Evolutionary conservation across 2,113 vertebrate genomes (phyloP).

Genomic region (Kryptolebias marmoratus): DNA sequence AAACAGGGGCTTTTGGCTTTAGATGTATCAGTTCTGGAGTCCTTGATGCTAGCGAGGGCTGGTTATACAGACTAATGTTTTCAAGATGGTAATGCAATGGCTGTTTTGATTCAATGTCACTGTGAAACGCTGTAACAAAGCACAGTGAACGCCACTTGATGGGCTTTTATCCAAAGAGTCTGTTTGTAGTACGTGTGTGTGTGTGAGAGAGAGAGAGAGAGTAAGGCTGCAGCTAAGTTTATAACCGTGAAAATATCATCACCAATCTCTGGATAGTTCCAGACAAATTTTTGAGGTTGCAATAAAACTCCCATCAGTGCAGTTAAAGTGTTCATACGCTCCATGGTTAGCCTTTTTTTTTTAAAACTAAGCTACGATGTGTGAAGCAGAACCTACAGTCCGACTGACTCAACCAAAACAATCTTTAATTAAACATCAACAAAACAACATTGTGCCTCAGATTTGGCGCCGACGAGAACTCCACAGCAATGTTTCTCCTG

Average conservation of each 20-base stretch:
- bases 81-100: conserved; percentile 21
- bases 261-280: conserved; percentile 34
- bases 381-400: conserved; percentile 42
- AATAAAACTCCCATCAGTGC: conserved; percentile 41
- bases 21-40: background rate
- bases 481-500: conserved; percentile 67
- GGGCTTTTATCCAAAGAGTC: conserved; percentile 12
- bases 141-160: conserved; percentile 4
- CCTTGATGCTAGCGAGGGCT: background rate
- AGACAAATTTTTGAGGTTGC: conserved; percentile 44
- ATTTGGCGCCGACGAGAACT: conserved; percentile 46
- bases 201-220: background rate
- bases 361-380: conserved; percentile 23
- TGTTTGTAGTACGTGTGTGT: conserved; percentile 25
- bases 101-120: conserved; percentile 30
- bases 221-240: conserved; percentile 1
- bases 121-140: conserved; percentile 4
- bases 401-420: conserved; percentile 32
- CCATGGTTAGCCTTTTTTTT: conserved; percentile 31
- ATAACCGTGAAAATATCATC: conserved; percentile 15
- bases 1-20: background rate
- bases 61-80: conserved; percentile 13
- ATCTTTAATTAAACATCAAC: conserved; percentile 57
- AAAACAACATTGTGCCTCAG: conserved; percentile 55
- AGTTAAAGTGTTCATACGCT: conserved; percentile 33